These are phyloP conservation scores for Henicopernis longicauda DNA, from an alignment of 2,113 vertebrate species.

Conservation along the genomic window DNA sequence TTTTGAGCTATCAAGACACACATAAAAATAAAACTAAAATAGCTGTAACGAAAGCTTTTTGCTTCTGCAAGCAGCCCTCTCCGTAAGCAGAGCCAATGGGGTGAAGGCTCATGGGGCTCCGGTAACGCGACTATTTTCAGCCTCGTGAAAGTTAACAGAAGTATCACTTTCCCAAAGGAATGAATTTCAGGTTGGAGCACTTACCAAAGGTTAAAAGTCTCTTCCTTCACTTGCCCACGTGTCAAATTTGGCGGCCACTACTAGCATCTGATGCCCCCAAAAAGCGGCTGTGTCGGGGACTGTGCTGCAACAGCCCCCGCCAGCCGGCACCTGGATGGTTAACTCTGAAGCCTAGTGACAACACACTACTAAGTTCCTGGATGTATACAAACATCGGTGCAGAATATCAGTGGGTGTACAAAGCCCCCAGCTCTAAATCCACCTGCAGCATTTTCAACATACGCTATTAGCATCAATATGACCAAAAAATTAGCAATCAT, in stretches of 20 bases:
- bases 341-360: neutral
- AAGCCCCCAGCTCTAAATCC: neutral
- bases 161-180: neutral
- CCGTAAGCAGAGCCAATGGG: neutral
- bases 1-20: neutral
- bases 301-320: neutral
- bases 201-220: neutral
- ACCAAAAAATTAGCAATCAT: neutral
- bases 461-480: accelerated
- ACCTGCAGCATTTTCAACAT: neutral
- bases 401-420: neutral
- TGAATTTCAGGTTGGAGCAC: neutral
- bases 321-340: neutral
- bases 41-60: neutral
- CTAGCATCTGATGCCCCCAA: neutral
- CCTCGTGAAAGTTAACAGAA: neutral
- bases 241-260: neutral
- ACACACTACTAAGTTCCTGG: neutral
- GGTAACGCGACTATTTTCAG: neutral
- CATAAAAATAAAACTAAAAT: neutral
- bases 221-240: neutral
- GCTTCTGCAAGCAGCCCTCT: neutral
- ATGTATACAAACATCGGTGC: neutral
- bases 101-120: accelerated
- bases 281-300: neutral